Base-by-base conservation (phyloP, 2,888 invertebrate genomes). In the Amiota mariae region DNA sequence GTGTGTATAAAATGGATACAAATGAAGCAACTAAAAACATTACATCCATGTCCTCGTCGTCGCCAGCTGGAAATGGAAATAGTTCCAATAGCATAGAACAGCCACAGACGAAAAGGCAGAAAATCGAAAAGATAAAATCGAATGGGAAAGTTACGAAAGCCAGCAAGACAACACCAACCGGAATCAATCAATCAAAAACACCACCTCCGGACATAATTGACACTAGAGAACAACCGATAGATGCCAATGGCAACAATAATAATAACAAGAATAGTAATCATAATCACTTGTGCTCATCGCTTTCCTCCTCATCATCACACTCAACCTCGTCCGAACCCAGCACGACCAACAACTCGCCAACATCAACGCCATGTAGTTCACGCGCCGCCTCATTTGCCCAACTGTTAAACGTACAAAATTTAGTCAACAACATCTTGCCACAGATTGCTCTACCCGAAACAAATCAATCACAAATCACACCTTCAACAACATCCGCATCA, bases 51-150 rank as follows among this genome's bases (percentile, higher is more conserved):
- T 36, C 36, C 6, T 6, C 36, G 36, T 36, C 36, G 3, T 36
- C 36, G 8, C 36, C 8, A 36, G 36, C 36, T 36, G 36, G 36
- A 15, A 73, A 70, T 59, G 71, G 64, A 63, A 76, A 61, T 57
- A 64, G 54, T 68, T 15, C 48, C 15, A 15, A 59, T 59, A 59
- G 59, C 10, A 93, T 93, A 81, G 94, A 95, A 90, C 96, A 96
- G 91, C 96, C 96, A 80, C 94, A 94, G 83, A 95, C 95, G 89
- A 96, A 96, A 91, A 94, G 96, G 88, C 93, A 94, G 88, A 93
- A 95, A 86, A 93, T 95, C 81, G 93, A 94, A 75, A 87, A 82
- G 77, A 73, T 78, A 15, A 80, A 79, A 78, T 63, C 78, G 75
- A 73, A 24, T 48, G 61, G n/a, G 76, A 72, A 72, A 79, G 71